Conservation (phyloP, 2,113 vertebrate species). For the Mirza zaza region DNA sequence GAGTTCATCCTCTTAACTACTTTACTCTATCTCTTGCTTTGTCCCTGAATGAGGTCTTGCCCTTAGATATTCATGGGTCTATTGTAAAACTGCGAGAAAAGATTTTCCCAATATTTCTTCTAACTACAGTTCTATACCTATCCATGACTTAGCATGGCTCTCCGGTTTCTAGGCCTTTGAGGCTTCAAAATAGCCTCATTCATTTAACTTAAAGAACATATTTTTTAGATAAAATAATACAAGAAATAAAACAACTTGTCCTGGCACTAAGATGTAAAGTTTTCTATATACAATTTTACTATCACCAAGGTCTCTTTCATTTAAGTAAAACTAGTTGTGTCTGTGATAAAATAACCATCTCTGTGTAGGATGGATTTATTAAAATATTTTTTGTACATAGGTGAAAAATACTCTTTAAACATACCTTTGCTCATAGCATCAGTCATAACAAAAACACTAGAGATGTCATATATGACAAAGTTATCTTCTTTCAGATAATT, state of each 20-base stretch:
- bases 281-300: conserved; percentile 18
- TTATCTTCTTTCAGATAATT: not conserved
- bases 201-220: not conserved
- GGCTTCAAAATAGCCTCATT: not conserved
- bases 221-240: not conserved
- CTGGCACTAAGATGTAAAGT: not conserved
- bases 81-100: not conserved
- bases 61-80: not conserved
- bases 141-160: not conserved
- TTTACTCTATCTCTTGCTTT: not conserved
- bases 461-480: not conserved
- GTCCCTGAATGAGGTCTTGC: not conserved
- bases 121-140: not conserved
- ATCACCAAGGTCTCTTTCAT: not conserved
- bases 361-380: conserved; percentile 1
- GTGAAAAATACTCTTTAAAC: not conserved
- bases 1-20: not conserved
- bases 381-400: not conserved
- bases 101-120: not conserved
- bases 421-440: not conserved
- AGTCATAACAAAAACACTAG: not conserved
- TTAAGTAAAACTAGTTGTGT: not conserved
- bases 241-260: not conserved
- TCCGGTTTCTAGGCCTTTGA: not conserved
- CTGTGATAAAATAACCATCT: conserved; percentile 15